phyloP scores from a whole-genome alignment of 2,888 invertebrate genomes.

The Baronia brevicornis region DNA sequence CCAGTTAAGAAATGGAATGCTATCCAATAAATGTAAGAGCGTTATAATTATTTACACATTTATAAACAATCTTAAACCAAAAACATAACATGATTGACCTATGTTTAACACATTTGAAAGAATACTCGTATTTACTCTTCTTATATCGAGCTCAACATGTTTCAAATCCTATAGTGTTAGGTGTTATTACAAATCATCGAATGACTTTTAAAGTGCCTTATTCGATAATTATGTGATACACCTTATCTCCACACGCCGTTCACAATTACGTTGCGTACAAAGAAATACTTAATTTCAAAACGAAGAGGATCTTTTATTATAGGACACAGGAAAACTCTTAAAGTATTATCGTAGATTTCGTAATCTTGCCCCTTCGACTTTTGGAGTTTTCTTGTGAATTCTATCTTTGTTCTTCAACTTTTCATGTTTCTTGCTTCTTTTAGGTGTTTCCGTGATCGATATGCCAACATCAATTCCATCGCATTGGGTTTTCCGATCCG shows the following conservation, averaged over 20 bases:
- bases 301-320: too few relatives aligned
- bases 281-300: too few relatives aligned
- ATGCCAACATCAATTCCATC: conserved; percentile 12
- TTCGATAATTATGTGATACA: too few relatives aligned
- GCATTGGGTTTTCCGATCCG: conserved; percentile 11
- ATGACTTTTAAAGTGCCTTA: too few relatives aligned
- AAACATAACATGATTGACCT: conserved; percentile 12
- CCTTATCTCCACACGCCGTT: too few relatives aligned
- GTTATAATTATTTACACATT: conserved; percentile 9
- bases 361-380: conserved; percentile 52
- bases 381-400: conserved; percentile 38
- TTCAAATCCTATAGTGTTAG: too few relatives aligned
- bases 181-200: too few relatives aligned
- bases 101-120: conserved; percentile 3
- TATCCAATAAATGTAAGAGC: conserved; percentile 9
- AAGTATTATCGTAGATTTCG: conserved; percentile 68
- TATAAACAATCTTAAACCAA: conserved; percentile 10
- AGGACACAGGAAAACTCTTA: too few relatives aligned
- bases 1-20: conserved; percentile 16
- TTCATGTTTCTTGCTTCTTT: conserved; percentile 38
- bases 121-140: too few relatives aligned
- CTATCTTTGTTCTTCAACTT: conserved; percentile 40
- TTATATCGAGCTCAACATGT: too few relatives aligned
- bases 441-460: conserved; percentile 31
- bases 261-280: too few relatives aligned